Evolutionary conservation across 2,797 vertebrate species (phyloP), one percentile per base, ranked within the genome.

Genomic region (Anas georgica): DNA sequence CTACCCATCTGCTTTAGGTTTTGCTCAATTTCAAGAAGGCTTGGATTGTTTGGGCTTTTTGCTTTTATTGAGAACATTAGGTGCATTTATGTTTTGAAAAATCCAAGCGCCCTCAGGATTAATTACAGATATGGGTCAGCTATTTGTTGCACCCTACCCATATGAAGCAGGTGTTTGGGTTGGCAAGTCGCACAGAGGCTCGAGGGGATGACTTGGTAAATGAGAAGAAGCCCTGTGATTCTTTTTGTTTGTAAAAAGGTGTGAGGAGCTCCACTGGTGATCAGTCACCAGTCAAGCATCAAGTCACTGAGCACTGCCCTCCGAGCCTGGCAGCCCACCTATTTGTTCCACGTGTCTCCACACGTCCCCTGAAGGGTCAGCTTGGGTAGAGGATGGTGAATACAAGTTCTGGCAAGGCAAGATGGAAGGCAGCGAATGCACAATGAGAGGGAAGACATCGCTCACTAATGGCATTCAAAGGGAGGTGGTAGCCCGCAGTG

Each of bases 1-100:
- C 77, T 91, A 86, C 74, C 52, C 91, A 88, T 88, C 85, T 96
- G 94, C 91, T 95, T 95, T 96, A 91, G 72, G 90, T 96, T 96
- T 93, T 87, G 17, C 48, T 91, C 76, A 45, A 68, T 83, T 93
- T 95, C 88, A 77, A 72, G 81, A 82, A 58, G 52, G 31, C 7
- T 48, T 89, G 86, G 48, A 62, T 72, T 80, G 68, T 80, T 96
- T 82, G 33, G 70, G 28, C 41, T 77, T 88, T 92, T 91, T 94
- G 68, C 1, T 90, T 84, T 68, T 84, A 93, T 77, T 90, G 82
- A 89, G 83, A 39, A 64, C 5, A 2, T 10, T 33, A 37, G 25
- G 58, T 66, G 54, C 41, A 80, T 90, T 88, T 93, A 91, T 82
- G 45, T 73, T 77, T 70, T 52, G 58, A 89, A 94, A 95, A 80